These are phyloP conservation scores for Synanthedon formicaeformis DNA, from an alignment of 2,888 invertebrate genomes.

Conservation along the genomic window DNA sequence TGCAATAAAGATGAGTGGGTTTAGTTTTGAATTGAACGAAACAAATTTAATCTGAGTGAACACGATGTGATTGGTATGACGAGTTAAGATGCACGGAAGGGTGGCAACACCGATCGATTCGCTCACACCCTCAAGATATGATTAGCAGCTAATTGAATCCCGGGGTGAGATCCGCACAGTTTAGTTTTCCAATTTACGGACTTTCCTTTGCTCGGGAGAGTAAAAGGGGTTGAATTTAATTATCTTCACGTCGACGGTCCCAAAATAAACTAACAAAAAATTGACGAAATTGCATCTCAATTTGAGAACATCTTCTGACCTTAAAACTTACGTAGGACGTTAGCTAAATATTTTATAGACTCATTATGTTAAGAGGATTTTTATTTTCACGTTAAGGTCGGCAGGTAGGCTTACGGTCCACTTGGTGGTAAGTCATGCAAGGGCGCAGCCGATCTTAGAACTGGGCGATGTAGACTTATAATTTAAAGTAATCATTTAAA, in stretches of 20 bases:
- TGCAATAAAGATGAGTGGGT: too few relatives aligned
- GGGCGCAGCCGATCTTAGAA: too few relatives aligned
- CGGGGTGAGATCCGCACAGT: conserved; percentile 64
- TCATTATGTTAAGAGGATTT: conserved; percentile 4
- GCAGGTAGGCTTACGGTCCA: too few relatives aligned
- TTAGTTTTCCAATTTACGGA: conserved; percentile 70
- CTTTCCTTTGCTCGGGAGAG: conserved; percentile 54
- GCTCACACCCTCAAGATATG: conserved; percentile 67
- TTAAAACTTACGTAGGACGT: too few relatives aligned
- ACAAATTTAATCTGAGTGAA: not conserved
- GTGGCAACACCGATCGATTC: conserved; percentile 50
- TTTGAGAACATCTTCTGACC: conserved; percentile 13
- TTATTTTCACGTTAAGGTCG: too few relatives aligned
- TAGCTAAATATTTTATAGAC: conserved; percentile 10
- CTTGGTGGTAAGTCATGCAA: too few relatives aligned
- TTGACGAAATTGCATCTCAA: conserved; percentile 40
- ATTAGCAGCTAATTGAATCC: conserved; percentile 69
- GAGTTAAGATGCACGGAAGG: conserved; percentile 36
- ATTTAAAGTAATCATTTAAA: too few relatives aligned
- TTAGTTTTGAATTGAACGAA: too few relatives aligned
- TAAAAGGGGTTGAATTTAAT: conserved; percentile 67
- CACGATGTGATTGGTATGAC: conserved; percentile 9
- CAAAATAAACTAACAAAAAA: conserved; percentile 44
- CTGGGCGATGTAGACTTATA: too few relatives aligned
- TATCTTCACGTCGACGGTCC: conserved; percentile 45